Conservation (phyloP, 2,113 vertebrate species). For the Myrmophylax atrothorax region DNA sequence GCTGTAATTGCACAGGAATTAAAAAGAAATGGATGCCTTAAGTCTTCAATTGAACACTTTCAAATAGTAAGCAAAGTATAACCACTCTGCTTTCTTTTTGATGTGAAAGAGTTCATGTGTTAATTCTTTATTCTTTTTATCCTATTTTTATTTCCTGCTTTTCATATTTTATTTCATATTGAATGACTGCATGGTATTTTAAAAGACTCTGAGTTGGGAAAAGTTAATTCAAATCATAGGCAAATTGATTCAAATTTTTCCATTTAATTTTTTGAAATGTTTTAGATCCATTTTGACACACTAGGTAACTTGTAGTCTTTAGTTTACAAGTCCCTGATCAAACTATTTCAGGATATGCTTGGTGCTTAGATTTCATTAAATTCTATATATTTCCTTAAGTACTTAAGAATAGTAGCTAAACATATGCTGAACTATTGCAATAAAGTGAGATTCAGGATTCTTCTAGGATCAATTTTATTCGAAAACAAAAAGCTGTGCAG, state of each 20-base stretch:
- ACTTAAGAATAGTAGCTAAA: background rate
- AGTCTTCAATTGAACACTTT: background rate
- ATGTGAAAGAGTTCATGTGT: background rate
- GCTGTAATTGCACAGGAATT: background rate
- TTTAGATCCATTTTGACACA: background rate
- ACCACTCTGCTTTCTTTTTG: background rate
- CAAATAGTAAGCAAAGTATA: background rate
- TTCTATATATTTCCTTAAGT: background rate
- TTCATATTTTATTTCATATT: background rate
- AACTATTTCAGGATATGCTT: background rate
- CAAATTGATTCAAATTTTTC: background rate
- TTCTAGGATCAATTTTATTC: background rate
- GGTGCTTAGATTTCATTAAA: background rate
- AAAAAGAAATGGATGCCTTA: background rate
- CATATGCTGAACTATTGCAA: background rate
- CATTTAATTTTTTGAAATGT: background rate
- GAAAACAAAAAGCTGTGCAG: background rate
- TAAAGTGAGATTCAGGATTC: background rate
- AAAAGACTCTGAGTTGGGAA: background rate
- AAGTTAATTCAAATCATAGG: background rate
- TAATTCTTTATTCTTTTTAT: background rate
- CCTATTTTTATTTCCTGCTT: background rate
- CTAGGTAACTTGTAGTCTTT: background rate
- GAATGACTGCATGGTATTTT: background rate
- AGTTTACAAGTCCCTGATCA: background rate